Evolutionary conservation across 1,140 invertebrate genomes (phyloP).

Genomic region (Listronotus oregonensis): DNA sequence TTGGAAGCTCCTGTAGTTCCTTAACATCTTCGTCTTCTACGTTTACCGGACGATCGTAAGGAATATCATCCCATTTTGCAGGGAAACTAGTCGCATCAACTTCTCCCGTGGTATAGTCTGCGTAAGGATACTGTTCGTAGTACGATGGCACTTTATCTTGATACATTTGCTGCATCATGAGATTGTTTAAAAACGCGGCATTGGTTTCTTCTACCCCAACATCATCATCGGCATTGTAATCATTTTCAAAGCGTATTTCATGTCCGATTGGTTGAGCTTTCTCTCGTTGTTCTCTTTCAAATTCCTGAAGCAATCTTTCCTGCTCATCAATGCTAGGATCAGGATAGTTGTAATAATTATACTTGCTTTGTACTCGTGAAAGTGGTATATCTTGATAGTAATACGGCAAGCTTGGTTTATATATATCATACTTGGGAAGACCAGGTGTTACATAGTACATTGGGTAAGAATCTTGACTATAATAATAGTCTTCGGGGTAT

Average conservation of each 20-base stretch:
- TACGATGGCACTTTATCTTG: constrained; percentile 52
- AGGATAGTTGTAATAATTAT: constrained; percentile 54
- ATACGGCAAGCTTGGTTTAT: constrained; percentile 55
- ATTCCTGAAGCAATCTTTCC: constrained; percentile 56
- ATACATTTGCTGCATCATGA: constrained; percentile 67
- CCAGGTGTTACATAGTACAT: constrained; percentile 52
- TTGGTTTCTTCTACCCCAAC: constrained; percentile 62
- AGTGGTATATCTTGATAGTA: constrained; percentile 54
- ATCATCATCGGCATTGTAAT: constrained; percentile 49
- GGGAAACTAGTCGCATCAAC: constrained; percentile 51
- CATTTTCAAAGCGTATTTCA: constrained; percentile 65
- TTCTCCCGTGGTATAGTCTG: constrained; percentile 49
- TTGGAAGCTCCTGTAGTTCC: constrained; percentile 64
- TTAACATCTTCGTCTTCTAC: constrained; percentile 65
- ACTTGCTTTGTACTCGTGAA: constrained; percentile 35
- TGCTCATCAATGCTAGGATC: constrained; percentile 55
- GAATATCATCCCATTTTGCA: constrained; percentile 28
- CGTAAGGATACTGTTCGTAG: constrained; percentile 39
- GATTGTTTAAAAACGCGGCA: constrained; percentile 66
- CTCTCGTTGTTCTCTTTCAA: constrained; percentile 57
- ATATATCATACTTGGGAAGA: constrained; percentile 56
- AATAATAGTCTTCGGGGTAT: constrained; percentile 63
- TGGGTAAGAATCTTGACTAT: constrained; percentile 54
- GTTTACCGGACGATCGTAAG: constrained; percentile 23
- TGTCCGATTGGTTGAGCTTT: constrained; percentile 65